phyloP scores from a whole-genome alignment of 1,140 invertebrate genomes.

The Papilio machaon region DNA sequence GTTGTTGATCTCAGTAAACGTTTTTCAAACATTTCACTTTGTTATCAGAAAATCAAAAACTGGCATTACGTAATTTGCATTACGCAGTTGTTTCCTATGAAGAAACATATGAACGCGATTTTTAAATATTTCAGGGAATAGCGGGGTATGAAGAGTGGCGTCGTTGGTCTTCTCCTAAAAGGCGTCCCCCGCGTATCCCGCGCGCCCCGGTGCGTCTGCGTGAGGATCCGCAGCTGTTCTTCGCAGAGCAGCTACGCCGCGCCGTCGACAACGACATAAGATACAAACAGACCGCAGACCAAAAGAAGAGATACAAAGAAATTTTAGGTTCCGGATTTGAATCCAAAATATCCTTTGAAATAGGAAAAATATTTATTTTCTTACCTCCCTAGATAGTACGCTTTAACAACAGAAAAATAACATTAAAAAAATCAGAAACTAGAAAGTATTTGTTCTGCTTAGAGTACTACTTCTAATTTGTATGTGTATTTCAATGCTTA shows the following conservation, averaged over 20 bases:
- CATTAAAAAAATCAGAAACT: background rate
- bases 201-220: constrained; percentile 63
- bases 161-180: constrained; percentile 56
- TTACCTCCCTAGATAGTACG: background rate
- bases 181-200: constrained; percentile 52
- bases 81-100: background rate
- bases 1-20: background rate
- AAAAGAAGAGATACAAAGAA: constrained; percentile 79
- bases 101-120: background rate
- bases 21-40: background rate
- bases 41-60: background rate
- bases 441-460: background rate
- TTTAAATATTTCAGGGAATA: constrained; percentile 55
- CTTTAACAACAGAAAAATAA: background rate
- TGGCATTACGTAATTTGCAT: background rate
- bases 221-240: constrained; percentile 80
- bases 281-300: constrained; percentile 76
- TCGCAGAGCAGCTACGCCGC: constrained; percentile 74
- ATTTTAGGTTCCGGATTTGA: constrained; percentile 73
- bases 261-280: constrained; percentile 82
- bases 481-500: background rate
- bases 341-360: background rate
- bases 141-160: constrained; percentile 58
- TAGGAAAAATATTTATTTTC: too few species aligned
- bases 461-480: background rate